Base-by-base conservation (phyloP, 23 tunicate species). In the Diplosoma virens region DNA sequence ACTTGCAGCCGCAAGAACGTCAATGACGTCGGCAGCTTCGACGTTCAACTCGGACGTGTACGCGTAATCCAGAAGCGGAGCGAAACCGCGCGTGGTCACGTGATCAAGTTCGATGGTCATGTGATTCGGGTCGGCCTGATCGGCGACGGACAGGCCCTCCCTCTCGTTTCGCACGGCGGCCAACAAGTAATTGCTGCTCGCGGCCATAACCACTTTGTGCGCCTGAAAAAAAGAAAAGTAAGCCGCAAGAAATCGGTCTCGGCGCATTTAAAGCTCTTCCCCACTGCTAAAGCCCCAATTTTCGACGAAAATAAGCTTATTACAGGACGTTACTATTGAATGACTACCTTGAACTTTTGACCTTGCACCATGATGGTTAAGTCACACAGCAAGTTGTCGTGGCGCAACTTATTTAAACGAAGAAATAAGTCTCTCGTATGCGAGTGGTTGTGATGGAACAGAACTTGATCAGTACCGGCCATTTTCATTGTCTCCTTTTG, bases 171-270 rank as follows among this genome's bases (percentile, higher is more conserved):
- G 81, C n/a, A 86, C 77, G 1, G 94, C 98, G 25, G 85, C 79
- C 0, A 93, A 53, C 45, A 93, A 93, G 64, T 82, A 93, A 64
- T 93, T 84, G 74, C 94, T 86, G 31, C 86, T 79, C 17, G 94
- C 98, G 9, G 98, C 98, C 98, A 93, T 86, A 9, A 93, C 94
- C n/a, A 84, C 81, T 65, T 80, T 74, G 75, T 93, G 98, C 23
- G 98, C 98, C 86, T 87, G 68, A 31, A 72, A 68, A 52, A 1
- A 65, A 59, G 61, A 67, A 14, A 71, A 27, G 3, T n/a, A 30
- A 31, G n/a, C n/a, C n/a, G n/a, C n/a, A n/a, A n/a, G n/a, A n/a
- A n/a, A n/a, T n/a, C n/a, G n/a, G n/a, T n/a, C n/a, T n/a, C n/a
- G n/a, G n/a, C n/a, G n/a, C n/a, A n/a, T n/a, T n/a, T n/a, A n/a